Evolutionary conservation across 1,140 invertebrate species (phyloP), one percentile per base, ranked within the genome.

Genomic region (Caenorhabditis latens): DNA sequence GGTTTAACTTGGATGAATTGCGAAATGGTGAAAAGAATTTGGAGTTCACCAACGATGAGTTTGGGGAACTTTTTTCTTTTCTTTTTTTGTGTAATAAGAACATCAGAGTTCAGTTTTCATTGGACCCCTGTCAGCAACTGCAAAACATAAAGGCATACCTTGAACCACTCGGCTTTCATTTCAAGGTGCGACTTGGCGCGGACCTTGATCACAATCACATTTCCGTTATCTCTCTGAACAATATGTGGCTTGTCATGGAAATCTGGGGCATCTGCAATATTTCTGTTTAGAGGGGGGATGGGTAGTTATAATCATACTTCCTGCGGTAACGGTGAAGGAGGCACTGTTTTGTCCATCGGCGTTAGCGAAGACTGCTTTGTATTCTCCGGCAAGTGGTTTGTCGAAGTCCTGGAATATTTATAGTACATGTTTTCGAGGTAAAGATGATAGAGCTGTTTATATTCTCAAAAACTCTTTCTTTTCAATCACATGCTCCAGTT

Each of bases 201-300:
- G 63, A 88, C 87, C 71, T 92, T 92, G 63, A 92, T 92, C 46
- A 85, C 83, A 84, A 91, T 91, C 21, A 92, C 86, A 82, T 93
- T 92, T 50, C 91, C 91, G 43, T 87, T 88, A 83, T 92, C 91
- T 86, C 90, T 88, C 85, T 92, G 91, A 24, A 93, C 90, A 89
- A 92, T 92, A 88, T 92, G 92, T 55, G 91, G 91, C 82, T 92
- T 92, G 46, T 92, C 91, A 82, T 91, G 90, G 86, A 92, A 92
- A 82, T 92, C 91, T 5, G 91, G 91, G 42, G 91, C 91, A 84
- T 93, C 91, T 92, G 86, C 16, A 90, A n/a, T n/a, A n/a, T n/a
- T n/a, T n/a, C n/a, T n/a, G n/a, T n/a, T n/a, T n/a, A n/a, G n/a
- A n/a, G n/a, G n/a, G n/a, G 24, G n/a, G 40, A 8, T 19, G 40